Conservation (phyloP, 2,888 invertebrate species). For the Temnothorax rugatulus region DNA sequence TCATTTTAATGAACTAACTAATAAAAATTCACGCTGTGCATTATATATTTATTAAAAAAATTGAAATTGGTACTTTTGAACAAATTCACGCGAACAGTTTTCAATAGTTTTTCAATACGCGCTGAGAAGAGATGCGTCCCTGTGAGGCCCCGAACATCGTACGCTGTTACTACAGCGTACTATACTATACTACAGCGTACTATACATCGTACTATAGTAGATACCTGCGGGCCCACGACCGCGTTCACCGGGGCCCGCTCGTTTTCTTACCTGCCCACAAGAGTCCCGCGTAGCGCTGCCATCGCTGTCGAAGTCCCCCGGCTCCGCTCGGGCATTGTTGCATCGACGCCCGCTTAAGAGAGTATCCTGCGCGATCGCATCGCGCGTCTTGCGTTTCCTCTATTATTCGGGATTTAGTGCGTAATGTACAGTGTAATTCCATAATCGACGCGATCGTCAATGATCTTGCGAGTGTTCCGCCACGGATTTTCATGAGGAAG, state of each 20-base stretch:
- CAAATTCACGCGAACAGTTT: background rate
- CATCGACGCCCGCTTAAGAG: slow-evolving; percentile 83
- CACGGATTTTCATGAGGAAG: slow-evolving; percentile 31
- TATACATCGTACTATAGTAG: slow-evolving; percentile 44
- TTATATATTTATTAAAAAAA: background rate
- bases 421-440: slow-evolving; percentile 62
- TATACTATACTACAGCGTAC: slow-evolving; percentile 33
- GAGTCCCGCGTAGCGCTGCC: slow-evolving; percentile 79
- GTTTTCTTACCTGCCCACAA: slow-evolving; percentile 78
- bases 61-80: background rate
- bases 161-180: slow-evolving; percentile 39
- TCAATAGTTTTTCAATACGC: background rate
- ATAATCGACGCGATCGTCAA: background rate
- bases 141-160: slow-evolving; percentile 31
- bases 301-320: slow-evolving; percentile 78
- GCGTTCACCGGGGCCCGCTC: slow-evolving; percentile 39
- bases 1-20: background rate
- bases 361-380: slow-evolving; percentile 74
- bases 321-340: slow-evolving; percentile 84
- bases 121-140: slow-evolving; percentile 54
- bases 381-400: slow-evolving; percentile 56
- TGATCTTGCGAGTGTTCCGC: slow-evolving; percentile 39
- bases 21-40: background rate
- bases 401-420: slow-evolving; percentile 45
- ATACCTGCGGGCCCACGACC: slow-evolving; percentile 31